Evolutionary conservation across 2,888 invertebrate genomes (phyloP), one percentile per base, ranked within the genome.

Genomic region (Gari tellinella): DNA sequence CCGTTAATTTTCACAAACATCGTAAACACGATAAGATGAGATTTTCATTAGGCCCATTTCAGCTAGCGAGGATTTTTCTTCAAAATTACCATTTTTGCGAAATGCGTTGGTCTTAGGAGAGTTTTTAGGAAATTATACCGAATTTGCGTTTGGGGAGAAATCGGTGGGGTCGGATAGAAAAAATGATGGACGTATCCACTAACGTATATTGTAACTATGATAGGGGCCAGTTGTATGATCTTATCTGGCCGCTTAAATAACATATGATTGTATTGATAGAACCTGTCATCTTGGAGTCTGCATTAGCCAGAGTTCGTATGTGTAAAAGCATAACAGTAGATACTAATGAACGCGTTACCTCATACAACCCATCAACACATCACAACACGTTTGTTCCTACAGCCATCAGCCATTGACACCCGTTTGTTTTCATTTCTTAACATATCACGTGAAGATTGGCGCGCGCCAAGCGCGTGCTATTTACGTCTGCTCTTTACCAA

Each of bases 381-480:
- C 72, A 61, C 25, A 67, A 63, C 72, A 67, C 57, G 66, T 63
- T 45, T 46, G 46, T 40, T 53, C 48, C 25, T 46, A 72, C 72
- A 72, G 52, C 46, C 62, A 52, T 67, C 66, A 57, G 45, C 14
- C n/a, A 66, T 53, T 72, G 72, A 58, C 66, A 63, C 66, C 67
- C 41, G 58, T 58, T 58, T 66, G 57, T 66, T 66, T 66, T 37
- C 46, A 25, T 40, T 66, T 57, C 48, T 49, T 57, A 51, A 62
- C 56, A 45, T 57, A 55, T 37, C 62, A 63, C 69, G 69, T 69
- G 52, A 63, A 69, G 46, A 25, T 57, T 58, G 52, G 53, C 66
- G 61, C 56, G 62, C 60, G 62, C 61, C 37, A 38, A 53, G 61
- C 43, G 65, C 61, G 68, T 57, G 66, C 58, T 51, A 58, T 65